These are phyloP conservation scores for Callorhinus ursinus DNA, from an alignment of 2,113 vertebrate species.

Conservation along the genomic window DNA sequence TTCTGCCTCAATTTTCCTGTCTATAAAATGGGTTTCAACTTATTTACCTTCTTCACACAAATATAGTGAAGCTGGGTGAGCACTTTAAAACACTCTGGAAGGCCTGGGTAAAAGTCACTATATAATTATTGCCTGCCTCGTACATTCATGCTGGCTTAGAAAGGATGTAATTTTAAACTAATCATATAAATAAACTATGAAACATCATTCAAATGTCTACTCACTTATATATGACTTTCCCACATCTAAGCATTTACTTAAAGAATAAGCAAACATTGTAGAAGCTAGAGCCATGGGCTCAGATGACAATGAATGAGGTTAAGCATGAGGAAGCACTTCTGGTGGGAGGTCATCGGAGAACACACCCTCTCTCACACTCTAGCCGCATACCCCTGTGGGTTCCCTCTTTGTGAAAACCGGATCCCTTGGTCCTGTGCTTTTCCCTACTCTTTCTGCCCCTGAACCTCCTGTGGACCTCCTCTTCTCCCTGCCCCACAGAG, in stretches of 20 bases:
- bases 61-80: background rate
- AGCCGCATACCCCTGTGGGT: accelerated
- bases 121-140: background rate
- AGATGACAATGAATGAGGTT: background rate
- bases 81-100: background rate
- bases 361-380: accelerated
- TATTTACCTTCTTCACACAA: background rate
- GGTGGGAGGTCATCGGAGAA: accelerated
- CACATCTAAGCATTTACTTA: background rate
- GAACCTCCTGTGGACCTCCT: background rate
- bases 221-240: background rate
- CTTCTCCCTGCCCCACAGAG: too few relatives aligned
- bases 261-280: background rate
- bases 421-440: background rate
- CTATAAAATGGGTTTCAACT: background rate
- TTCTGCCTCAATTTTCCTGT: background rate
- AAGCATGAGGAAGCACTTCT: background rate
- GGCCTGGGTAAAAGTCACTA: background rate
- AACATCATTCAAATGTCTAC: background rate
- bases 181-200: slow-evolving; percentile 24
- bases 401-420: background rate
- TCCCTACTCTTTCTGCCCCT: background rate
- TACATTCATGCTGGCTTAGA: background rate
- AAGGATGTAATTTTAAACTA: slow-evolving; percentile 55
- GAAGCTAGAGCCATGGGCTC: background rate